phyloP scores from a whole-genome alignment of 1,140 invertebrate genomes.

The Archegozetes longisetosus region DNA sequence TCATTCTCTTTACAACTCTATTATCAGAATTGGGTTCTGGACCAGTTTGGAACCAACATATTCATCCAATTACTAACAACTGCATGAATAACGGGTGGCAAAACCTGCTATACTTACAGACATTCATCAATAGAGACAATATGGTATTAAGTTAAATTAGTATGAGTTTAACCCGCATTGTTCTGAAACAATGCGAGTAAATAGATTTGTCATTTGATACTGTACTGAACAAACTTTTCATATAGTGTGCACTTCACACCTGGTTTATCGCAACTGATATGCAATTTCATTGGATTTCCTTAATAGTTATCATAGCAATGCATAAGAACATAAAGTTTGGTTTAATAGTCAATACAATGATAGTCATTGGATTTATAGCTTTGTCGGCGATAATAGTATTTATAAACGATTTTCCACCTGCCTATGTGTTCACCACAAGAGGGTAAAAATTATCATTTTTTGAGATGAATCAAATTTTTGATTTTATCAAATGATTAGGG shows the following conservation, averaged over 20 bases:
- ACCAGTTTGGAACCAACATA: conserved; percentile 16
- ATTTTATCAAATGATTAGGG: not conserved
- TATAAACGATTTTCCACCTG: not conserved
- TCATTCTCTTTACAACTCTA: conserved; percentile 13
- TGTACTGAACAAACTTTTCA: not conserved
- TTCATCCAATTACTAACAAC: not conserved
- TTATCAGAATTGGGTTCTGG: conserved; percentile 15
- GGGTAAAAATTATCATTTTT: not conserved
- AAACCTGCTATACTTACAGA: conserved; percentile 16
- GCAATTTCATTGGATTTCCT: conserved; percentile 4
- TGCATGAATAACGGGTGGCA: conserved; percentile 19
- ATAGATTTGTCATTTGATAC: no score
- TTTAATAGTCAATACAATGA: not conserved
- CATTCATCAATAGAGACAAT: not conserved
- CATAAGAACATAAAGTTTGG: not conserved
- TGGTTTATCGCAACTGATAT: conserved; percentile 14
- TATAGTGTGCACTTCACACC: conserved; percentile 6
- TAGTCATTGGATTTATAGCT: not conserved
- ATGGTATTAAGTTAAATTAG: no score
- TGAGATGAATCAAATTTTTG: not conserved
- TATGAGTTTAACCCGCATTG: no score
- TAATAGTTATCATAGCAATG: not conserved
- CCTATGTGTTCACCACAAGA: not conserved
- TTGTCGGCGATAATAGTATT: not conserved
- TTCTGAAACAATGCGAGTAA: no score